Conservation (phyloP, 2,888 invertebrate species). For the Creontiades dilutus region DNA sequence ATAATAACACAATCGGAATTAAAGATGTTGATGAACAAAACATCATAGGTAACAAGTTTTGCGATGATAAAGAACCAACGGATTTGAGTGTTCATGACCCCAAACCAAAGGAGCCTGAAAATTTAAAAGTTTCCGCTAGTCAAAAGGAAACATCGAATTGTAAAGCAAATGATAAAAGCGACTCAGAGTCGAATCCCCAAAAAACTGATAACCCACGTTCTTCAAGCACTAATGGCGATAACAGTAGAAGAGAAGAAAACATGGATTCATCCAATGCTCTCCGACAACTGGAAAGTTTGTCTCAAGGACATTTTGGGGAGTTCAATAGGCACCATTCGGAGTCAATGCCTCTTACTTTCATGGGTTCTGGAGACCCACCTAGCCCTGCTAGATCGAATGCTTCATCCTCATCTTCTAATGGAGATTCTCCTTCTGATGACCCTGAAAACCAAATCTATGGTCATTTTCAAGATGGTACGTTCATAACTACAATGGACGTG, state of each 20-base stretch:
- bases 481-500: constrained; percentile 88
- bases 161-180: constrained; percentile 51
- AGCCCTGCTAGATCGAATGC: constrained; percentile 82
- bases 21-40: constrained; percentile 75
- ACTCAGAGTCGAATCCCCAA: neutral
- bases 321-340: constrained; percentile 75
- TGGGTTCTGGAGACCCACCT: constrained; percentile 81
- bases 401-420: constrained; percentile 82
- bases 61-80: constrained; percentile 78
- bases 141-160: constrained; percentile 43
- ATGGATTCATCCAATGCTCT: constrained; percentile 85
- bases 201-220: constrained; percentile 67
- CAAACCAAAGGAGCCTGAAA: constrained; percentile 68
- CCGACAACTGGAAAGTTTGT: constrained; percentile 88
- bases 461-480: constrained; percentile 84
- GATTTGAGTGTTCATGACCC: constrained; percentile 75
- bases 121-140: constrained; percentile 40
- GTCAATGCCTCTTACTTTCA: constrained; percentile 77
- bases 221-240: constrained; percentile 76
- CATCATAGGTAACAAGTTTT: constrained; percentile 77
- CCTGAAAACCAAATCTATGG: constrained; percentile 84
- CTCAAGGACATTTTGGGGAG: constrained; percentile 87
- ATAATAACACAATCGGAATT: constrained; percentile 73
- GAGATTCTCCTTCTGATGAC: constrained; percentile 82
- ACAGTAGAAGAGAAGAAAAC: constrained; percentile 75